Conservation (phyloP, 1,140 invertebrate genomes). For the Sinonovacula constricta region DNA sequence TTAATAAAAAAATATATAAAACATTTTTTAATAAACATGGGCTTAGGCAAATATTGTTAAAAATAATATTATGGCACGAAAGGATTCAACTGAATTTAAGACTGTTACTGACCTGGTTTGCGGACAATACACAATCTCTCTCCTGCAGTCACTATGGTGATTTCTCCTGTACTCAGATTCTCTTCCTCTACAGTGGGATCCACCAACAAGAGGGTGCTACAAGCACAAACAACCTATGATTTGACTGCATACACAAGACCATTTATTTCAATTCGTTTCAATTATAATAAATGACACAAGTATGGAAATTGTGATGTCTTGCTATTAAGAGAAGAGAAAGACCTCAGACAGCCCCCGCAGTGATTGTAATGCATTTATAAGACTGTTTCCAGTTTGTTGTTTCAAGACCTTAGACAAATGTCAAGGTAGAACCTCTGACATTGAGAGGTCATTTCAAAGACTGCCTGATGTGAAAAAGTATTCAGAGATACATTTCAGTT, state of each 20-base stretch:
- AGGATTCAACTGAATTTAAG: no score
- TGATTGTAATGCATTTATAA: no score
- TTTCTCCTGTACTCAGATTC: slow-evolving; percentile 69
- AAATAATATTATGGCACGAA: no score
- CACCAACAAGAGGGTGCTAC: slow-evolving; percentile 72
- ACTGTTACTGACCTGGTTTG: slow-evolving; percentile 78
- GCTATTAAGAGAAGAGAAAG: not conserved
- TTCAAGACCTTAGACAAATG: no score
- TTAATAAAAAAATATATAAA: no score
- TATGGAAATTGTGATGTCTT: not conserved
- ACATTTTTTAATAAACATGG: no score
- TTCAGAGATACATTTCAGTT: no score
- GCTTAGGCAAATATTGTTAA: no score
- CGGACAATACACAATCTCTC: slow-evolving; percentile 72
- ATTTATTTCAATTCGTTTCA: not conserved
- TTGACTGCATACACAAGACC: not conserved
- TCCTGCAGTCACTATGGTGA: slow-evolving; percentile 75
- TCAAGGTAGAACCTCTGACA: no score
- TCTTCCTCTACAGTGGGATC: slow-evolving; percentile 79
- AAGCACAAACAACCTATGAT: slow-evolving; percentile 36
- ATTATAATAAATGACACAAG: not conserved
- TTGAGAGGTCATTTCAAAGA: no score
- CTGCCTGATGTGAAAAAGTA: no score
- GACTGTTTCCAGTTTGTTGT: no score
- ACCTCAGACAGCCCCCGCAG: not conserved